Conservation (phyloP, 2,113 vertebrate species). For the human region DNA sequence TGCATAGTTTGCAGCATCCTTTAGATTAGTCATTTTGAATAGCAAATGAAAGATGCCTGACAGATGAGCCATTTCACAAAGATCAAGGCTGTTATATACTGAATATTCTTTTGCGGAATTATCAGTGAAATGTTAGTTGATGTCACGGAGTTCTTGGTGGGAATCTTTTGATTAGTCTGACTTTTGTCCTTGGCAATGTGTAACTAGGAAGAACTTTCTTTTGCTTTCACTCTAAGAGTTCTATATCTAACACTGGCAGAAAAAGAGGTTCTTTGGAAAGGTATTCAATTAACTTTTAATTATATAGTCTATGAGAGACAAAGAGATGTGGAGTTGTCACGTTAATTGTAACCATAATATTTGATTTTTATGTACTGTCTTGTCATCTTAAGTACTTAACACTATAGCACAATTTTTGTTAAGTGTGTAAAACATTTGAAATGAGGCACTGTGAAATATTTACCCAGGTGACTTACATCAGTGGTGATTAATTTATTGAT, state of each 20-base stretch:
- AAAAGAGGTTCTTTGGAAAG: conserved; percentile 47
- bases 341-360: neutral
- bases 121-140: conserved; percentile 41
- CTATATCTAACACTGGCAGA: conserved; percentile 25
- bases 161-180: conserved; percentile 54
- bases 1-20: conserved; percentile 46
- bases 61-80: neutral
- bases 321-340: conserved; percentile 25
- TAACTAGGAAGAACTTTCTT: conserved; percentile 25
- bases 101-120: conserved; percentile 49
- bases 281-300: conserved; percentile 46
- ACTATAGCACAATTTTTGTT: conserved; percentile 3
- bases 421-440: conserved; percentile 39
- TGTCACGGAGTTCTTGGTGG: neutral
- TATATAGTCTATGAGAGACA: neutral
- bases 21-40: conserved; percentile 16
- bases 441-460: conserved; percentile 18
- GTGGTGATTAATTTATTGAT: conserved; percentile 5
- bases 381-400: neutral
- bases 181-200: conserved; percentile 31
- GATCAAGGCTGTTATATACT: conserved; percentile 7
- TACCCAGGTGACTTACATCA: neutral
- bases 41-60: neutral
- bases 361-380: neutral
- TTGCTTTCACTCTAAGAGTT: neutral